Base-by-base conservation (phyloP, 2,888 invertebrate species). In the Caenorhabditis becei region DNA sequence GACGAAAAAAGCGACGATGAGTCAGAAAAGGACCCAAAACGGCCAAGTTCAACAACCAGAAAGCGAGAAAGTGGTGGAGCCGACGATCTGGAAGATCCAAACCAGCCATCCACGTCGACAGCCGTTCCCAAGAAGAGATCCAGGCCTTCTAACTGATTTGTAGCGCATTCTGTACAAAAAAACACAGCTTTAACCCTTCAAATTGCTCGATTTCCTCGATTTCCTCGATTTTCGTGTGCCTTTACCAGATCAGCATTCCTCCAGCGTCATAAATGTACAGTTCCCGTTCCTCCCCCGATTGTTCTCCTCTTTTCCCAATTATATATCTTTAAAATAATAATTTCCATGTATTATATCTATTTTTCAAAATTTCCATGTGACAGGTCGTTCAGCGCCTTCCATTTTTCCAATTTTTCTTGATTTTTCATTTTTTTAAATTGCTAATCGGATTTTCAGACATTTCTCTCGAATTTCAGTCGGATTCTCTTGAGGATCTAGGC, bases 51-150 rank as follows among this genome's bases (percentile, higher is more conserved):
- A n/a, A 28, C 67, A 16, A 53, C 56, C 18, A 41, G 16, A 1
- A 67, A 67, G 37, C 44, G 67, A 20, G 67, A 54, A 47, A 41
- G 20, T 10, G 23, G 41, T 5, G 20, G 2, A 11, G 56, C 67
- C 18, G 47, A 67, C 1, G 26, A 67, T 10, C 44, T 67, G 3
- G 47, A 56, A 32, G 69, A 69, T 24, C 24, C 69, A 14, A 58
- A 69, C 24, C 28, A 49, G 24, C 69, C 69, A 41, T 69, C 69
- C n/a, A 69, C 69, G 44, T 61, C 61, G 16, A 10, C 61, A 44
- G 10, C 49, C 32, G 16, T 49, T 44, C 4, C 14, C 32, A 35
- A 7, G 23, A 35, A 69, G 49, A 44, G 58, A 28, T 28, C 63
- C 37, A 24, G 24, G 2, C 23, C 26, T 1, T 23, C 23, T 4